A percentile compares a stretch with the other conserved stretches of the same genome.
These are phyloP conservation scores for Sturnus vulgaris DNA, from an alignment of 2,113 vertebrate genomes.

Conservation along the genomic window DNA sequence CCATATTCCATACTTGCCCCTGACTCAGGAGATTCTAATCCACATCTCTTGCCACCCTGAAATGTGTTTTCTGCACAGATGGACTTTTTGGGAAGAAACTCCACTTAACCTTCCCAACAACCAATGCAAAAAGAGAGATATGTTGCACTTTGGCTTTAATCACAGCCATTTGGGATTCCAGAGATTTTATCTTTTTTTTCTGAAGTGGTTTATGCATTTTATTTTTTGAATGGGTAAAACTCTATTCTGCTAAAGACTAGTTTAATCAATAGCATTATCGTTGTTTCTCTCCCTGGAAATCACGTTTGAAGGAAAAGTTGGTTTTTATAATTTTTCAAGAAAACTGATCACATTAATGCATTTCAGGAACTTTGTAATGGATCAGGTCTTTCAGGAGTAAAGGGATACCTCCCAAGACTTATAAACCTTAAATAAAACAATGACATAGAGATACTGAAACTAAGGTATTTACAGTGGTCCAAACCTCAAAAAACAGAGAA, in stretches of 20 bases:
- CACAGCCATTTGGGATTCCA: not conserved
- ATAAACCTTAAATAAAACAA: not conserved
- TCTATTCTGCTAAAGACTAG: not conserved
- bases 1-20: not conserved
- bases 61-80: not conserved
- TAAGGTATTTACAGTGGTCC: not conserved
- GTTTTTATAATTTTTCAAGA: not conserved
- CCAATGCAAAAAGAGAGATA: not conserved
- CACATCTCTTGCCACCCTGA: not conserved
- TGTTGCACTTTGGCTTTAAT: not conserved
- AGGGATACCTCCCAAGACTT: not conserved
- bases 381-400: not conserved
- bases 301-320: not conserved
- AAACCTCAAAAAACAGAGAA: not conserved
- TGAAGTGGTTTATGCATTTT: not conserved
- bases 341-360: not conserved
- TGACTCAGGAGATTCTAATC: not conserved
- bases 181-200: not conserved
- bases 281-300: not conserved
- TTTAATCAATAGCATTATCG: not conserved
- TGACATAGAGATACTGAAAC: not conserved
- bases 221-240: not conserved
- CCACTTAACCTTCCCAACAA: not conserved
- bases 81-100: not conserved
- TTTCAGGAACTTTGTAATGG: not conserved